Percentiles rank a stretch among this genome's conserved stretches.
Evolutionary conservation across 2,113 vertebrate species (phyloP).

Genomic region (Serilophus lunatus): DNA sequence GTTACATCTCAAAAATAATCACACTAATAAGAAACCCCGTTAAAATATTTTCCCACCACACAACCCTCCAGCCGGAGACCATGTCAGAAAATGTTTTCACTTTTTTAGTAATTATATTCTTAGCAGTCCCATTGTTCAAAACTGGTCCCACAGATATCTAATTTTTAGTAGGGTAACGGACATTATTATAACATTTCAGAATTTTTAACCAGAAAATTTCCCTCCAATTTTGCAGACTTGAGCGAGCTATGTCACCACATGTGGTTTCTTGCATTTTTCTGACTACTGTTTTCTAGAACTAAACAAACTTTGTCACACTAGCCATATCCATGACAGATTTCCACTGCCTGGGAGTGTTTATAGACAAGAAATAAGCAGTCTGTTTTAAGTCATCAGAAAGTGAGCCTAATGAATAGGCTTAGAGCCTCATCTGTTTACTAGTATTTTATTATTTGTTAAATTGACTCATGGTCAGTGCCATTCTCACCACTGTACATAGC

Average conservation of each 20-base stretch:
- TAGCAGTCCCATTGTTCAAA: conserved; percentile 55
- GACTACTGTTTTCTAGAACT: conserved; percentile 43
- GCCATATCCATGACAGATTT: conserved; percentile 38
- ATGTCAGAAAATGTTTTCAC: conserved; percentile 61
- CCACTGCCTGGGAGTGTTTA: conserved; percentile 16
- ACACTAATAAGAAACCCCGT: conserved; percentile 47
- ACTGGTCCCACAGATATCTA: conserved; percentile 68
- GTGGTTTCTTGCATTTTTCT: conserved; percentile 47
- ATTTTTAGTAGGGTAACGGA: conserved; percentile 62
- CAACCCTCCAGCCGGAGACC: conserved; percentile 58
- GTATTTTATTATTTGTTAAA: conserved; percentile 50
- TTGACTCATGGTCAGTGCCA: background rate
- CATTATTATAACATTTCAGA: conserved; percentile 19
- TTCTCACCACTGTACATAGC: background rate
- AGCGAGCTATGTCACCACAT: conserved; percentile 34
- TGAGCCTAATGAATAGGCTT: conserved; percentile 57
- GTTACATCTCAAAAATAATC: conserved; percentile 44
- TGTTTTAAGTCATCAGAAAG: conserved; percentile 56
- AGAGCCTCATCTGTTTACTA: conserved; percentile 42
- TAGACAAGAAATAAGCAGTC: conserved; percentile 24
- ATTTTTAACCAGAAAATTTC: conserved; percentile 67
- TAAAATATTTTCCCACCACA: conserved; percentile 75
- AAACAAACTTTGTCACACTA: conserved; percentile 60
- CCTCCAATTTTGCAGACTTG: conserved; percentile 30
- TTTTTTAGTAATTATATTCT: conserved; percentile 62